These are phyloP conservation scores for Diplodus puntazzo DNA, from an alignment of 2,797 vertebrate species.

Conservation along the genomic window DNA sequence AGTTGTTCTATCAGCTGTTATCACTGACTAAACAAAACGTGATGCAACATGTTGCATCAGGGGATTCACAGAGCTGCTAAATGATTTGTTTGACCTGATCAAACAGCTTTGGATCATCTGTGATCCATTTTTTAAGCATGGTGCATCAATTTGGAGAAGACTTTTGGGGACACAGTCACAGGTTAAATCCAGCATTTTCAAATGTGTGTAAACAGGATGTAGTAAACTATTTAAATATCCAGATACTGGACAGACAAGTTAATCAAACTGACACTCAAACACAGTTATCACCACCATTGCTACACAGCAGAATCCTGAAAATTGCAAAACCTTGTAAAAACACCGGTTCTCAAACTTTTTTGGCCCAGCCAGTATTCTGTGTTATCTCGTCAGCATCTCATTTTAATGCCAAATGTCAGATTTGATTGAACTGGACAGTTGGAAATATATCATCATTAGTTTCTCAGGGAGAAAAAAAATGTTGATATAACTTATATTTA, in stretches of 20 bases:
- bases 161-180: neutral
- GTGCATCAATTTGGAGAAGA: neutral
- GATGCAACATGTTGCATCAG: slow-evolving; percentile 9
- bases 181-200: neutral
- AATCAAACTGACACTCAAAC: neutral
- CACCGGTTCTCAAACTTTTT: too few relatives aligned
- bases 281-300: neutral
- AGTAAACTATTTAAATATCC: neutral
- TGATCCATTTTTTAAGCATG: neutral
- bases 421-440: too few relatives aligned
- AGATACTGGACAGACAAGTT: too few relatives aligned
- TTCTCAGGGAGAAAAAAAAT: too few relatives aligned
- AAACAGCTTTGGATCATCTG: neutral
- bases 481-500: too few relatives aligned
- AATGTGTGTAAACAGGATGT: neutral
- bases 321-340: neutral
- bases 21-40: slow-evolving; percentile 17
- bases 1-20: slow-evolving; percentile 10
- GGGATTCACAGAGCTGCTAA: neutral
- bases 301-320: neutral
- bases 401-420: too few relatives aligned
- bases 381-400: too few relatives aligned
- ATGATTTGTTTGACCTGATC: neutral
- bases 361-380: too few relatives aligned
- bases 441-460: too few relatives aligned